Base-by-base conservation (phyloP, 92 coral and sea anemone species). In the Porites cylindrica region DNA sequence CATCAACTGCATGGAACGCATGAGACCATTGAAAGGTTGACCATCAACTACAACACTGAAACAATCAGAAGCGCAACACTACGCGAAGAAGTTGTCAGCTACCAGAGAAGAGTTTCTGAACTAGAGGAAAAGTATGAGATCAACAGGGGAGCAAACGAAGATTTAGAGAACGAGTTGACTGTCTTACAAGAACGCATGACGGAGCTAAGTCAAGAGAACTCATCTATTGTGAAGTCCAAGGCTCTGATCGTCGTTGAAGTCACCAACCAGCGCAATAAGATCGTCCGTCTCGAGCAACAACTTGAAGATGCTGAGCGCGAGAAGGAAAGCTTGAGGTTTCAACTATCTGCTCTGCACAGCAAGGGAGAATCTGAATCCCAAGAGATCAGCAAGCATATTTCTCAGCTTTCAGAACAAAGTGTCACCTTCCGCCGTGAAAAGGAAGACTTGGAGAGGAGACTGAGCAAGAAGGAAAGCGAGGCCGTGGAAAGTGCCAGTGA, bases 61-160 rank as follows among this genome's bases (percentile, higher is more conserved):
- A 92, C 86, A n/a, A 79, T 94, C 66, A 95, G 94, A 79, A 77
- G 91, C 20, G 91, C 86, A 13, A 90, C 92, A 16, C 90, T 89
- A 51, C 90, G 92, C 65, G 98, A 95, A 58, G 99, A 97, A 70
- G 90, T 93, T 23, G 94, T 97, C 64, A 91, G 82, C 67, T 85
- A 90, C 63, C 96, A 97, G 86, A 97, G 94, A 77, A 91, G 91
- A 77, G 79, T 97, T 67, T 97, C 99, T 16, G 99, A 97, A 78
- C 88, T 95, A 87, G 99, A 97, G 54, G 99, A 96, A 85, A 95
- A 90, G 81, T 88, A 89, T 86, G 98, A 95, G 86, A 91, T 93
- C 79, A 88, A 89, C 72, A 92, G 93, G 14, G 97, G 96, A 78
- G 90, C 87, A 64, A 93, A 89, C 82, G 98, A 95, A 58, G 99